Base-by-base conservation (phyloP, 2,888 invertebrate species). In the Xylophagus ater region DNA sequence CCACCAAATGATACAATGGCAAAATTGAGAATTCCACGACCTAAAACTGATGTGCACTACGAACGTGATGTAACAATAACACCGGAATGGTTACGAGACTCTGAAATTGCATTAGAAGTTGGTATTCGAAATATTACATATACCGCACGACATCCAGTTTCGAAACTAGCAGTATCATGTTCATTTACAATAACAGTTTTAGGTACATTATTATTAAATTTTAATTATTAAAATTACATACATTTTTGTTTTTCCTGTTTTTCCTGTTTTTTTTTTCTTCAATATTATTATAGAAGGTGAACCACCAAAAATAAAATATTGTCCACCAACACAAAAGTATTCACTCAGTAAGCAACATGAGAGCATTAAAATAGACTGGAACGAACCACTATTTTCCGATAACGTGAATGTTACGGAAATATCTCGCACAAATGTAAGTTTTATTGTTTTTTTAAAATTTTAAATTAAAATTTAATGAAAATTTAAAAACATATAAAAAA, bases 41-140 rank as follows among this genome's bases (percentile, higher is more conserved):
- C 72, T 4, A 63, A 64, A 41, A 68, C 71, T 26, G 70, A 72
- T 53, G 66, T 72, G 29, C 67, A 69, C 54, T 70, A 68, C 67
- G 66, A 70, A 41, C 65, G 47, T 17, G 50, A 70, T 51, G 66
- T 72, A 38, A 60, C 62, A 39, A 60, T 69, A 18, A 60, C 63
- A 42, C 72, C 72, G 2, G 53, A 61, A 4, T 70, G 70, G 69
- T 68, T 68, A 3, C 68, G 65, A 43, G 57, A 65, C 31, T 37
- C 71, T 36, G 67, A 67, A 46, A 65, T 66, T 13, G 65, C 65
- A 46, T 57, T 72, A 20, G 63, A 64, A 24, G 57, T 63, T 12
- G 72, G 72, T 3, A 50, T 58, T 18, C 66, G 68, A 44, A 60
- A 65, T 45, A 60, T 73, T 38, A 65, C 62, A 14, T 72, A 72